phyloP scores from a whole-genome alignment of 2,113 vertebrate genomes.

The Poicephalus meyeri region DNA sequence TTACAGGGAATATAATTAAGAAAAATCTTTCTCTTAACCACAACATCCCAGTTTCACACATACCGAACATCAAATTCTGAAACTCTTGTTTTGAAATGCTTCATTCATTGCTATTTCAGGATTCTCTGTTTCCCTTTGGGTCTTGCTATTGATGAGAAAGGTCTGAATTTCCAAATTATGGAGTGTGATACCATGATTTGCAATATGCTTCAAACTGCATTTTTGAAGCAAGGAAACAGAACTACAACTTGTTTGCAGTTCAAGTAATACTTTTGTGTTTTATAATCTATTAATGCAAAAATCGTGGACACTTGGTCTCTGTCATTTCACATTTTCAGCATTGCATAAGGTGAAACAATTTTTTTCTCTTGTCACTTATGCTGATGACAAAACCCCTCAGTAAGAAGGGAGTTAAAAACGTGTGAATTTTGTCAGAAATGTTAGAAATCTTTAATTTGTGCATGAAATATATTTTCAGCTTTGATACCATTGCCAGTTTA shows the following conservation, averaged over 20 bases:
- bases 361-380: not conserved
- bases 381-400: not conserved
- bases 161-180: not conserved
- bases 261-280: not conserved
- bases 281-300: not conserved
- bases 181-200: not conserved
- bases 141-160: not conserved
- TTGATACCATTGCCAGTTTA: not conserved
- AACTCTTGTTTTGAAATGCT: not conserved
- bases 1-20: not conserved
- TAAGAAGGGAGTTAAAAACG: not conserved
- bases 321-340: not conserved
- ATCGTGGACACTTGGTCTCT: rapidly evolving
- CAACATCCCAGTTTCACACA: not conserved
- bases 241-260: not conserved
- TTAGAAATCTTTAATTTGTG: not conserved
- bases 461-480: not conserved
- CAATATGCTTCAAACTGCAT: not conserved
- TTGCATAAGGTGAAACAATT: not conserved
- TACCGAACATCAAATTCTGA: not conserved
- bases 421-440: not conserved
- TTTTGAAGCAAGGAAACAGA: not conserved
- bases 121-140: not conserved
- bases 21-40: not conserved
- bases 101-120: not conserved